Base-by-base conservation (phyloP, 2,113 vertebrate species). In the Lamprotornis superbus region DNA sequence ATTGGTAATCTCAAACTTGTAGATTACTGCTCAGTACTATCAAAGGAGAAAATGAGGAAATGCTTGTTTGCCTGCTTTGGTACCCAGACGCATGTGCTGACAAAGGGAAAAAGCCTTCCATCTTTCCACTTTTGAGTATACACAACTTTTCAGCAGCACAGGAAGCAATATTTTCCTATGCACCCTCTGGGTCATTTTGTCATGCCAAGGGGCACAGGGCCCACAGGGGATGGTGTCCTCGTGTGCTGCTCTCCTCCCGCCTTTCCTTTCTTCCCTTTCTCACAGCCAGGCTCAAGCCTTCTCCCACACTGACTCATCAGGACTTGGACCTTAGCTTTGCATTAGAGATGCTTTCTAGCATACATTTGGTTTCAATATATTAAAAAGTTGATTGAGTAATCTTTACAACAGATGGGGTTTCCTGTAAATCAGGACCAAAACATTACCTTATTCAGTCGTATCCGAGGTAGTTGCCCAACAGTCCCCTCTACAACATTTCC, bases 331-430 rank as follows among this genome's bases (percentile, higher is more conserved):
- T 5, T 20, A 69, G 42, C 20, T 88, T 88, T 91, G 77, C 35
- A 33, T 67, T 37, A 71, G 64, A 60, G 71, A 83, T 80, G 21
- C 56, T 83, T 85, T 65, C 70, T 53, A 85, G 61, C 23, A 30
- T 55, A 63, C 85, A 74, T 93, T 96, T 95, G 82, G 22, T 95
- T 96, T 80, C 87, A 95, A 95, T 96, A 63, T 37, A 86, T 55
- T 77, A 52, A 80, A 74, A 77, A 67, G 24, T 12, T 47, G 84
- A 94, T 88, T 87, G 85, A 59, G 88, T 75, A 94, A 94, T 93
- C 71, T 85, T 93, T 90, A 94, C 1, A 0, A 83, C 52, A 70
- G 79, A 90, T 25, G 68, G 87, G 64, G 37, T 92, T 96, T 96
- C 71, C 88, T 70, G 68, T 96, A 83, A 93, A 70, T 70, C 46